Conservation (phyloP, 2,797 vertebrate genomes). For the Phoxinus dragarum region DNA sequence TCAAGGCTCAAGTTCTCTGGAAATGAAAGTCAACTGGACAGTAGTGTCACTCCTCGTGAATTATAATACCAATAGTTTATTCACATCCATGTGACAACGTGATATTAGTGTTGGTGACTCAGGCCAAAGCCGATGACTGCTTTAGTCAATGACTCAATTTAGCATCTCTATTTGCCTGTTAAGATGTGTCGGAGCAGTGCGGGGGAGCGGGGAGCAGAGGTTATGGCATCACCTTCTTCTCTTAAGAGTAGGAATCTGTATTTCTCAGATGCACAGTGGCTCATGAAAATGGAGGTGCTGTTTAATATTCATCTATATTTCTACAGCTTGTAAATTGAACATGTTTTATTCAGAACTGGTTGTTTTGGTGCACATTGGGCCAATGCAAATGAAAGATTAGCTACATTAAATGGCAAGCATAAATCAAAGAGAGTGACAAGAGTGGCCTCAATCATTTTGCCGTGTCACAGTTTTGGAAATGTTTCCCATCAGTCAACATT, state of each 20-base stretch:
- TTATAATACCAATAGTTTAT: slow-evolving; percentile 51
- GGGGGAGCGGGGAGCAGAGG: not conserved
- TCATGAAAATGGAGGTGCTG: slow-evolving; percentile 35
- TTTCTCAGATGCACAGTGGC: slow-evolving; percentile 22
- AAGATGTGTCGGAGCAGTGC: slow-evolving; percentile 10
- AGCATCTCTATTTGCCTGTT: slow-evolving; percentile 46
- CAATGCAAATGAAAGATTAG: slow-evolving; percentile 61
- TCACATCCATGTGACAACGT: slow-evolving; percentile 49
- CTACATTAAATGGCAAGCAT: slow-evolving; percentile 46
- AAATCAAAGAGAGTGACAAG: slow-evolving; percentile 53
- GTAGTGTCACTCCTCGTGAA: slow-evolving; percentile 1
- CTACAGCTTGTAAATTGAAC: slow-evolving; percentile 48
- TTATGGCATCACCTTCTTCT: slow-evolving; percentile 27
- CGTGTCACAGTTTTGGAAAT: slow-evolving; percentile 43
- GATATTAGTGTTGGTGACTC: slow-evolving; percentile 49
- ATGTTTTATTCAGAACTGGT: slow-evolving; percentile 60
- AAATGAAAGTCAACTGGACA: slow-evolving; percentile 27
- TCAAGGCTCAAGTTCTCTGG: slow-evolving; percentile 13
- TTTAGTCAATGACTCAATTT: slow-evolving; percentile 58
- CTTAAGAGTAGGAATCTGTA: slow-evolving; percentile 28
- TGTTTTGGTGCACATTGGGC: slow-evolving; percentile 47
- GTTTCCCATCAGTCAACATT: slow-evolving; percentile 45
- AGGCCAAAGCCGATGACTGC: slow-evolving; percentile 25
- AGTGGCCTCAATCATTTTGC: slow-evolving; percentile 42
- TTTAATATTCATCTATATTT: slow-evolving; percentile 59